Conservation (phyloP, 2,113 vertebrate genomes). For the Triplophysa tibetana region DNA sequence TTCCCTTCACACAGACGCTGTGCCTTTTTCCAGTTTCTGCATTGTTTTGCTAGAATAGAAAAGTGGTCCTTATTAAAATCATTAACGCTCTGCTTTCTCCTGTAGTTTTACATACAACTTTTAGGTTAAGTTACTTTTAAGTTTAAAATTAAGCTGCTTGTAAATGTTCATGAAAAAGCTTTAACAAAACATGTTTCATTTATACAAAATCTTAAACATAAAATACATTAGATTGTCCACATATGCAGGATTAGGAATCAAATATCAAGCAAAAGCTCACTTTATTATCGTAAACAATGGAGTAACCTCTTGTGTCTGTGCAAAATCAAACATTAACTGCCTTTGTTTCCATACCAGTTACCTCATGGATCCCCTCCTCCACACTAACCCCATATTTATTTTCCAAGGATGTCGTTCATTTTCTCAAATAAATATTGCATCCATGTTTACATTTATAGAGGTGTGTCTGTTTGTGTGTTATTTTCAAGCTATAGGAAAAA, state of each 20-base stretch:
- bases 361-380: conserved; percentile 2
- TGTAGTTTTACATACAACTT: too few relatives aligned
- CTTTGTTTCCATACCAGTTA: conserved; percentile 30
- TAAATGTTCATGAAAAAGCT: not conserved
- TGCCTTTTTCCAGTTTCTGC: not conserved
- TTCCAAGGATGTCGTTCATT: not conserved
- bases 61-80: not conserved
- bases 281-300: too few relatives aligned
- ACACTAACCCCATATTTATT: not conserved
- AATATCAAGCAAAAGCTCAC: too few relatives aligned
- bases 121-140: too few relatives aligned
- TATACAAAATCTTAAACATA: too few relatives aligned
- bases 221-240: too few relatives aligned
- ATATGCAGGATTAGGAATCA: too few relatives aligned
- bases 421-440: not conserved
- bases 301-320: not conserved
- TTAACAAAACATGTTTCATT: conserved; percentile 26
- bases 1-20: not conserved
- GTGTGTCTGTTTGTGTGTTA: not conserved
- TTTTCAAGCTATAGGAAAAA: not conserved
- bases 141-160: too few relatives aligned
- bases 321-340: conserved; percentile 18
- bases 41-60: not conserved
- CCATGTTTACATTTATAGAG: not conserved
- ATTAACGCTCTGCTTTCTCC: too few relatives aligned